Conservation (phyloP, 1,140 invertebrate species). For the Agrypnia vestita region DNA sequence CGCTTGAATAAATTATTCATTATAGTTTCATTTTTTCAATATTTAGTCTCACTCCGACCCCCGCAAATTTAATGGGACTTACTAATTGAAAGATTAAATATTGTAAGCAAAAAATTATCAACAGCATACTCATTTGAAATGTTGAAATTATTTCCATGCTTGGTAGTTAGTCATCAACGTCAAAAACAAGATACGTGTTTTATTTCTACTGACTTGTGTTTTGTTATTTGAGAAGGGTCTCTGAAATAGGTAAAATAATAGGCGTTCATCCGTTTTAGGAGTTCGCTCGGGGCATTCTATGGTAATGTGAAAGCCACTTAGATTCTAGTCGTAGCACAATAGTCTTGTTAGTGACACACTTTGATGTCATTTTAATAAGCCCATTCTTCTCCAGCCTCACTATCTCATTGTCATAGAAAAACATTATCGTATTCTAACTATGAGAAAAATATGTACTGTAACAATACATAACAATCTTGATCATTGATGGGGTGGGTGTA, state of each 20-base stretch:
- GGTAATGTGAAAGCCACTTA: constrained; percentile 44
- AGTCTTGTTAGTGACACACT: constrained; percentile 35
- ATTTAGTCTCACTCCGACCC: no score
- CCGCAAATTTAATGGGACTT: no score
- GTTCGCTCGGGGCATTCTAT: constrained; percentile 16
- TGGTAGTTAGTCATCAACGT: neutral
- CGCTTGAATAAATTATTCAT: no score
- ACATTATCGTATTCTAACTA: neutral
- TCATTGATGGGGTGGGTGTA: no score
- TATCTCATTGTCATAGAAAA: neutral
- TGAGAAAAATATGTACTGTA: neutral
- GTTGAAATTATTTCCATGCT: neutral
- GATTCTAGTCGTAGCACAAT: constrained; percentile 29
- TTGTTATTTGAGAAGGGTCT: constrained; percentile 28
- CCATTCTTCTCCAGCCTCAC: neutral
- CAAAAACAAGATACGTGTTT: neutral
- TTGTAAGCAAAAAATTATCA: no score
- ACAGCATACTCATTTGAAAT: neutral
- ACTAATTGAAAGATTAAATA: no score
- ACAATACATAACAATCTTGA: no score
- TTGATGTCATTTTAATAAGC: constrained; percentile 23
- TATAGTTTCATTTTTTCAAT: no score
- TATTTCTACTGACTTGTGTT: neutral
- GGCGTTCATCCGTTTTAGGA: neutral
- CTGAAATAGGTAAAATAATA: constrained; percentile 33